phyloP scores from a whole-genome alignment of 2,888 invertebrate genomes.

The Crossocerus cetratus region DNA sequence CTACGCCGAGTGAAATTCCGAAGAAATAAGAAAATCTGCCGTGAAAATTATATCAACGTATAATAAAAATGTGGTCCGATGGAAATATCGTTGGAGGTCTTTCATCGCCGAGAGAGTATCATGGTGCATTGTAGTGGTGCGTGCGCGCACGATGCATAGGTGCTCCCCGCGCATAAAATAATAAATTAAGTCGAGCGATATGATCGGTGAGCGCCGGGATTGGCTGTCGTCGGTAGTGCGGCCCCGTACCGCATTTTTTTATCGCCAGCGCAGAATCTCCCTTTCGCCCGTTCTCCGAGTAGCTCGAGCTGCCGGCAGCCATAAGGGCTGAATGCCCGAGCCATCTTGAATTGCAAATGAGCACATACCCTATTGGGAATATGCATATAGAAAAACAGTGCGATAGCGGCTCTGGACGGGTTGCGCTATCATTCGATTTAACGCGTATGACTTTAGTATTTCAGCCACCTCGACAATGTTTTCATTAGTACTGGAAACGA shows the following conservation, averaged over 20 bases:
- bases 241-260: constrained; percentile 48
- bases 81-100: too few species aligned
- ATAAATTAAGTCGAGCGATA: constrained; percentile 64
- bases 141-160: constrained; percentile 36
- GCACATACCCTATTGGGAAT: constrained; percentile 35
- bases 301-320: constrained; percentile 26
- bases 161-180: constrained; percentile 52
- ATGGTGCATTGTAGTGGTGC: too few species aligned
- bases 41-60: too few species aligned
- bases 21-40: too few species aligned
- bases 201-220: constrained; percentile 62
- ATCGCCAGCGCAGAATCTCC: constrained; percentile 62
- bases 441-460: too few species aligned
- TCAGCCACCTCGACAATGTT: too few species aligned
- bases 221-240: constrained; percentile 54
- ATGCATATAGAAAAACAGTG: constrained; percentile 26
- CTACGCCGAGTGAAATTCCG: too few species aligned
- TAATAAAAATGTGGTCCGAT: too few species aligned
- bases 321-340: constrained; percentile 50
- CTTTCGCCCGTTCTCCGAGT: constrained; percentile 36
- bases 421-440: too few species aligned
- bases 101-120: too few species aligned
- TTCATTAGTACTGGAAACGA: too few species aligned
- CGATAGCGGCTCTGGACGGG: too few species aligned
- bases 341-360: constrained; percentile 71